Conservation (phyloP, 2,797 vertebrate genomes). For the Enteromius paludinosus region DNA sequence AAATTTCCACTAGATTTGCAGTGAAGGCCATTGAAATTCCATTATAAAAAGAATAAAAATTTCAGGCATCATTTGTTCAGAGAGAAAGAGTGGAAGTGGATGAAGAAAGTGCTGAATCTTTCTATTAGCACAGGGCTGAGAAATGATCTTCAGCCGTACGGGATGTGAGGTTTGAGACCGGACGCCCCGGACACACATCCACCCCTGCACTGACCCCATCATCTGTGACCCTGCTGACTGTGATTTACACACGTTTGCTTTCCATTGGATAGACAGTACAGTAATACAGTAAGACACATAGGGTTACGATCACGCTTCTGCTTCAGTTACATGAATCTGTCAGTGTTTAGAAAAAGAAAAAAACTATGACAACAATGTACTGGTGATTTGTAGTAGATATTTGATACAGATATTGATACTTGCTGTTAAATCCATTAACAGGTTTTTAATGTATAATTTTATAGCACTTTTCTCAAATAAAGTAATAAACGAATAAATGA, state of each 20-base stretch:
- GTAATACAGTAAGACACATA: not conserved
- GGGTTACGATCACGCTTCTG: not conserved
- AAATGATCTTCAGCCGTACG: conserved; percentile 76
- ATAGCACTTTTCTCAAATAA: no score
- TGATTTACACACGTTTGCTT: not conserved
- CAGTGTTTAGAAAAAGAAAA: not conserved
- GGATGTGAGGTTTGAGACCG: conserved; percentile 47
- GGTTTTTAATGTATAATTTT: no score
- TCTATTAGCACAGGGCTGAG: conserved; percentile 91
- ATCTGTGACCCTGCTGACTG: conserved; percentile 12
- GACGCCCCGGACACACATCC: conserved; percentile 43
- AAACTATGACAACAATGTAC: not conserved
- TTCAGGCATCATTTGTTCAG: conserved; percentile 99
- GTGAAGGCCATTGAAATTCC: conserved; percentile 99
- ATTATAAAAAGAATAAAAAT: conserved; percentile 99
- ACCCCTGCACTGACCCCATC: conserved; percentile 39
- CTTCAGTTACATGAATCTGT: not conserved
- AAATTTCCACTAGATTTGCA: conserved; percentile 99
- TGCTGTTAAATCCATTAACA: no score
- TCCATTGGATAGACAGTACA: not conserved
- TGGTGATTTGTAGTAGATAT: not conserved
- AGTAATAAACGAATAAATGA: not conserved
- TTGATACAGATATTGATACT: no score
- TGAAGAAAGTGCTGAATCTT: conserved; percentile 98
- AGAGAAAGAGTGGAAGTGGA: conserved; percentile 88